Percentiles rank a stretch among this genome's conserved stretches.
Evolutionary conservation across 1,140 invertebrate genomes (phyloP).

Genomic region (Drosophila miranda): DNA sequence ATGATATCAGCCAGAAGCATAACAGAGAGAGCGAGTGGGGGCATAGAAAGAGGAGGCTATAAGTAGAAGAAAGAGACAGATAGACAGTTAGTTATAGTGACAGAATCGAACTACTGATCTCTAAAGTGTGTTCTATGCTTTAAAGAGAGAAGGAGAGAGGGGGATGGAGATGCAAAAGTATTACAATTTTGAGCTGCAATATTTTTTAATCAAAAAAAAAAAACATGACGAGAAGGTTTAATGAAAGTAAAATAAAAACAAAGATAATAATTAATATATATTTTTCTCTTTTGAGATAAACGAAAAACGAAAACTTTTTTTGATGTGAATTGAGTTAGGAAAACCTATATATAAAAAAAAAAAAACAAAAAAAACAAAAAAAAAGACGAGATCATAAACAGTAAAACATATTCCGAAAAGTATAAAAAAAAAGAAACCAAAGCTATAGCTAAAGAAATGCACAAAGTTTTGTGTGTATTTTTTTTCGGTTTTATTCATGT

Average conservation of each 20-base stretch:
- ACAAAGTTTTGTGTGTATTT: slow-evolving; percentile 70
- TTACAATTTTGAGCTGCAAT: slow-evolving; percentile 79
- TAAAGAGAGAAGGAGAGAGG: slow-evolving; percentile 17
- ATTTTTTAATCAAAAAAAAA: slow-evolving; percentile 71
- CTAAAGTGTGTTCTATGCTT: slow-evolving; percentile 68
- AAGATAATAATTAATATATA: slow-evolving; percentile 79
- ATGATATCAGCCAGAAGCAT: slow-evolving; percentile 37
- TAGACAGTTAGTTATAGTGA: slow-evolving; percentile 25
- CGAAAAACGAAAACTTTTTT: slow-evolving; percentile 69
- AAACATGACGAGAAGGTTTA: slow-evolving; percentile 31
- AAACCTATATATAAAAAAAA: slow-evolving; percentile 20
- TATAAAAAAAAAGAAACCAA: slow-evolving; percentile 62
- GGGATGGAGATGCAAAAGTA: slow-evolving; percentile 46
- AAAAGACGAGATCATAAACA: slow-evolving; percentile 33
- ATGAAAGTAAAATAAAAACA: slow-evolving; percentile 53
- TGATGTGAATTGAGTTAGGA: slow-evolving; percentile 77
- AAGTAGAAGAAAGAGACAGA: slow-evolving; percentile 14
- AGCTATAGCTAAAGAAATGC: slow-evolving; percentile 46
- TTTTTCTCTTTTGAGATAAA: slow-evolving; percentile 80
- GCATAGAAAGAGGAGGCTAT: slow-evolving; percentile 11
- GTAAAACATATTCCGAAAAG: slow-evolving; percentile 67
- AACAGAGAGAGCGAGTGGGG: slow-evolving; percentile 14
- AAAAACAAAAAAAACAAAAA: slow-evolving; percentile 8
- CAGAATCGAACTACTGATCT: slow-evolving; percentile 54
- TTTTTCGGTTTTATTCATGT: slow-evolving; percentile 70